A percentile compares a stretch with the other conserved stretches of the same genome.
These are phyloP conservation scores for Lathamus discolor DNA, from an alignment of 2,113 vertebrate genomes.

Conservation along the genomic window DNA sequence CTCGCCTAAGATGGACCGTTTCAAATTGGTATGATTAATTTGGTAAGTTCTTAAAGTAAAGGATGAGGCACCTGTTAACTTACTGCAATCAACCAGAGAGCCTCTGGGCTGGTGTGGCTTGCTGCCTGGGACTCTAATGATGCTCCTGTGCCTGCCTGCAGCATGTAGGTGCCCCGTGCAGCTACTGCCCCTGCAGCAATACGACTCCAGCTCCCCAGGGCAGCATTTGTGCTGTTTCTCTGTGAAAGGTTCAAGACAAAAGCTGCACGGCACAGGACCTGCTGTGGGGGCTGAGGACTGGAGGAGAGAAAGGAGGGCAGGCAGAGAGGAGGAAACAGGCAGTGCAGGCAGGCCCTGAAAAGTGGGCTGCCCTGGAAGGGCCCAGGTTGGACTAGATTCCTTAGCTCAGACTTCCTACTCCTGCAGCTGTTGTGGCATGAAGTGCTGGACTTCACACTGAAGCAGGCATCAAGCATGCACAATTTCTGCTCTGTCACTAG, in stretches of 20 bases:
- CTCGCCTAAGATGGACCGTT: neutral
- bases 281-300: neutral
- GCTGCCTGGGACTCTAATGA: rapidly evolving
- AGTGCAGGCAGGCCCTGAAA: conserved; percentile 11
- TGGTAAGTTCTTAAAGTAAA: neutral
- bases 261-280: rapidly evolving
- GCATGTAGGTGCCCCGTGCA: neutral
- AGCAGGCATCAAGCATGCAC: neutral
- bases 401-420: neutral
- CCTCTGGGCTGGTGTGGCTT: neutral
- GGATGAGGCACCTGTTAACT: neutral
- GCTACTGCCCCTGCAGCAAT: neutral
- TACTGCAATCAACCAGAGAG: neutral
- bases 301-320: neutral
- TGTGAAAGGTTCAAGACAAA: neutral
- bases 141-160: neutral
- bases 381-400: neutral
- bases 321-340: neutral
- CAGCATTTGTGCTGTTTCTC: neutral
- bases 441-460: neutral
- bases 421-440: neutral
- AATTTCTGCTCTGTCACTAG: neutral
- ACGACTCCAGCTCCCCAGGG: neutral
- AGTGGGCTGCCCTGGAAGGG: neutral
- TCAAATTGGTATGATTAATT: neutral